phyloP scores from a whole-genome alignment of 2,113 vertebrate species.

The Rhinogobius similis region DNA sequence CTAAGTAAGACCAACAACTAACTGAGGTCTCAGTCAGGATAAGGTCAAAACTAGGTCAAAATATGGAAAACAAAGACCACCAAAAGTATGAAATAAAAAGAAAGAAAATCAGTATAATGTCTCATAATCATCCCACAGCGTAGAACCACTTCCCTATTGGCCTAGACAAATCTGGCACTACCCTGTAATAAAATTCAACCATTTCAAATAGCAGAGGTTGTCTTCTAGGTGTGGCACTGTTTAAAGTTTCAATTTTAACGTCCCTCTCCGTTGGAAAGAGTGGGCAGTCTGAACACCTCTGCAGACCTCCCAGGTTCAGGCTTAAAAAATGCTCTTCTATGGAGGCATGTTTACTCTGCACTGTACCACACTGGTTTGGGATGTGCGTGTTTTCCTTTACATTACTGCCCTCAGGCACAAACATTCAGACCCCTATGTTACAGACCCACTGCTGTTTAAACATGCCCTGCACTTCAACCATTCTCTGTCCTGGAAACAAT shows the following conservation, averaged over 20 bases:
- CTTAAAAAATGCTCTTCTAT: not conserved
- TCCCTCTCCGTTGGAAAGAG: slow-evolving; percentile 18
- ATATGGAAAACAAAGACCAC: not conserved
- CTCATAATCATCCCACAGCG: not conserved
- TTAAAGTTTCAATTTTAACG: slow-evolving; percentile 23
- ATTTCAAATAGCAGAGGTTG: not conserved
- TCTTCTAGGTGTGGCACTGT: slow-evolving; percentile 16
- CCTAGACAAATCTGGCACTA: not conserved
- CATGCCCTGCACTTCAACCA: slow-evolving; percentile 32
- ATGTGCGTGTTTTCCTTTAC: slow-evolving; percentile 19
- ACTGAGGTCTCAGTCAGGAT: no score
- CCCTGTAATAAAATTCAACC: slow-evolving; percentile 3
- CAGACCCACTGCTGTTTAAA: slow-evolving; percentile 27
- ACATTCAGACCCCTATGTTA: slow-evolving; percentile 16
- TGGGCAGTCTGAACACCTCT: slow-evolving; percentile 23
- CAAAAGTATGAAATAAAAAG: not conserved
- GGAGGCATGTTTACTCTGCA: slow-evolving; percentile 37
- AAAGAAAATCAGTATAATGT: not conserved
- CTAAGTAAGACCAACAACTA: not conserved
- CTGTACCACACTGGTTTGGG: slow-evolving; percentile 17
- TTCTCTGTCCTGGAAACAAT: slow-evolving; percentile 14
- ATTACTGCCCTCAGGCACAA: slow-evolving; percentile 23
- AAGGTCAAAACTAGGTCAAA: no score
- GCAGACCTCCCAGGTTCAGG: slow-evolving; percentile 25
- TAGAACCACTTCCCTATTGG: not conserved